phyloP scores from a whole-genome alignment of 2,888 invertebrate species.

The Girardia tigrina region DNA sequence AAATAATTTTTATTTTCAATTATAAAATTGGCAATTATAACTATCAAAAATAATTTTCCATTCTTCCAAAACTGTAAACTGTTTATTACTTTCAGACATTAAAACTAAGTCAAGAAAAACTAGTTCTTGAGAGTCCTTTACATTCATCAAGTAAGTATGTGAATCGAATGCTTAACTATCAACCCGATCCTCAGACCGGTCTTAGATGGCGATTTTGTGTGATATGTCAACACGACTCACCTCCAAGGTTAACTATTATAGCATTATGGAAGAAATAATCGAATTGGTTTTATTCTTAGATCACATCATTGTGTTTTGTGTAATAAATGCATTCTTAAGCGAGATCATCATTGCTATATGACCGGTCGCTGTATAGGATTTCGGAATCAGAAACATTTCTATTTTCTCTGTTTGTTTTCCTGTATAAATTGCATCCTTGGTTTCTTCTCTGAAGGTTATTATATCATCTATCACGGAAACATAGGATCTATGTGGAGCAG shows the following conservation, averaged over 20 bases:
- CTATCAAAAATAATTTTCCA: no score
- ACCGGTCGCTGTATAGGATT: slow-evolving; percentile 40
- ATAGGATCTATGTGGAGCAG: slow-evolving; percentile 2
- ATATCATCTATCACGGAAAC: slow-evolving; percentile 4
- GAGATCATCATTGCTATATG: slow-evolving; percentile 45
- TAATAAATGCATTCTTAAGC: slow-evolving; percentile 42
- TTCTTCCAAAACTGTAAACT: no score
- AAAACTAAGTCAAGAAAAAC: not conserved
- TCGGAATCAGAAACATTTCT: slow-evolving; percentile 43
- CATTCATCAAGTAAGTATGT: not conserved
- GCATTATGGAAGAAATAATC: not conserved
- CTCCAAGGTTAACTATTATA: slow-evolving; percentile 39
- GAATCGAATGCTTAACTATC: slow-evolving; percentile 29
- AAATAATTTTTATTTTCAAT: no score
- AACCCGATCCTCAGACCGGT: slow-evolving; percentile 1
- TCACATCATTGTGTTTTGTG: slow-evolving; percentile 43
- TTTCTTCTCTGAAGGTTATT: slow-evolving; percentile 7
- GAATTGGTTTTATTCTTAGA: not conserved
- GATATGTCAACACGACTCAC: slow-evolving; percentile 39
- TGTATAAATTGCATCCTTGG: slow-evolving; percentile 39
- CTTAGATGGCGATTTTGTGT: slow-evolving; percentile 39
- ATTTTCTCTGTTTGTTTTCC: slow-evolving; percentile 40
- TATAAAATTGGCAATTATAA: no score
- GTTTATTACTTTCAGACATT: not conserved
- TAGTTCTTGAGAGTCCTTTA: not conserved